Evolutionary conservation across 1,140 invertebrate species (phyloP).

Genomic region (Lysiphlebus fabarum): DNA sequence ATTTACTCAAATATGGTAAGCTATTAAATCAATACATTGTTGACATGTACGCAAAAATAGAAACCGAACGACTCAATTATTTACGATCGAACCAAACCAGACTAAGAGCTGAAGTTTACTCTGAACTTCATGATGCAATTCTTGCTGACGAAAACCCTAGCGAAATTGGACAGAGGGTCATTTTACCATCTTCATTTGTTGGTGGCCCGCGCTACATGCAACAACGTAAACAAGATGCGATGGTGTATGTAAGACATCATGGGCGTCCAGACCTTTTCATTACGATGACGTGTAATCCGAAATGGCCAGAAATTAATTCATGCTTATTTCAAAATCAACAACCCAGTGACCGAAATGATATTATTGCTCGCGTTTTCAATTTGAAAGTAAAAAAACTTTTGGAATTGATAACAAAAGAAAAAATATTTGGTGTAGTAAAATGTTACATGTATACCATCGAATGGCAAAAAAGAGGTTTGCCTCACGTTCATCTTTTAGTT

Average conservation of each 20-base stretch:
- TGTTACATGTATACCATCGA: slow-evolving; percentile 47
- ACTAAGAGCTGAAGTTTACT: slow-evolving; percentile 1
- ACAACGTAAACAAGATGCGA: slow-evolving; percentile 7
- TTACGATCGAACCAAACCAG: neutral
- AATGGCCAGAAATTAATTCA: slow-evolving; percentile 24
- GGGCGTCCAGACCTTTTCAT: slow-evolving; percentile 8
- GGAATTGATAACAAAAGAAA: slow-evolving; percentile 35
- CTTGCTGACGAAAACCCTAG: neutral
- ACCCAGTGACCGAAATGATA: slow-evolving; percentile 33
- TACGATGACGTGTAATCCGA: slow-evolving; percentile 10
- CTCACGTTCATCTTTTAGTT: slow-evolving; percentile 50
- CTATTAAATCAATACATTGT: too few relatives aligned
- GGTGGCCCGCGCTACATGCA: neutral
- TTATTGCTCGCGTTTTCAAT: slow-evolving; percentile 42
- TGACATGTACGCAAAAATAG: slow-evolving; percentile 11
- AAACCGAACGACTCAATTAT: neutral
- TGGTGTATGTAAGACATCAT: neutral
- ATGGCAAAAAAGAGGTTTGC: slow-evolving; percentile 50
- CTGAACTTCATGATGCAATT: slow-evolving; percentile 3
- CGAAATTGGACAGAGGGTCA: neutral
- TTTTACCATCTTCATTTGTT: slow-evolving; percentile 5
- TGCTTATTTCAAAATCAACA: slow-evolving; percentile 17
- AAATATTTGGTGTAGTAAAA: slow-evolving; percentile 33
- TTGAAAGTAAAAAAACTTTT: slow-evolving; percentile 30
- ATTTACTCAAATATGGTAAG: too few relatives aligned